Evolutionary conservation across 2,113 vertebrate genomes (phyloP).

Genomic region (Chaenocephalus aceratus): DNA sequence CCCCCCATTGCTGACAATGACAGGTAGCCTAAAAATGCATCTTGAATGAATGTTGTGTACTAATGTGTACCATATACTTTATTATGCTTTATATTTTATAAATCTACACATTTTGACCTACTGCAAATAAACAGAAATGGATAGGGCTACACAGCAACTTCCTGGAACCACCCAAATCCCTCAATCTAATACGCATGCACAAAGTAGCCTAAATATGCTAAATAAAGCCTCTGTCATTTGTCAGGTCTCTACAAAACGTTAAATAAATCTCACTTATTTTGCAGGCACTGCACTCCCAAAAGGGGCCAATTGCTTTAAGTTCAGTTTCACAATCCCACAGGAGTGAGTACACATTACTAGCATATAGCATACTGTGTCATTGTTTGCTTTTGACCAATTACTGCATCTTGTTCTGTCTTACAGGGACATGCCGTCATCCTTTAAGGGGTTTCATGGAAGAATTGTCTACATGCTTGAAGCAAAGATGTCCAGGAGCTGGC

Average conservation of each 20-base stretch:
- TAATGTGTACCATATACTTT: no score
- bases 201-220: background rate
- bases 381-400: background rate
- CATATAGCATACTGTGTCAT: background rate
- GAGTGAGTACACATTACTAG: conserved; percentile 50
- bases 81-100: background rate
- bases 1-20: background rate
- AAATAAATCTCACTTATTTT: conserved; percentile 3
- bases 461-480: conserved; percentile 72
- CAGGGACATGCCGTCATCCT: conserved; percentile 77
- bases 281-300: conserved; percentile 57
- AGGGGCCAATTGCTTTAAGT: conserved; percentile 70
- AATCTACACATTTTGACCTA: background rate
- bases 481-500: conserved; percentile 71
- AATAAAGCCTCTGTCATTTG: background rate
- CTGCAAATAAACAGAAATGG: background rate
- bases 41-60: background rate
- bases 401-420: background rate
- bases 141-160: background rate
- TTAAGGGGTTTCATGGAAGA: conserved; percentile 51
- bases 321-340: conserved; percentile 69
- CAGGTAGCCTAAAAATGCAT: background rate
- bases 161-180: background rate
- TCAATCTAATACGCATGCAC: background rate
- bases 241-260: background rate